Evolutionary conservation across 1,140 invertebrate genomes (phyloP).

Genomic region (Stegodyphus mimosarum): DNA sequence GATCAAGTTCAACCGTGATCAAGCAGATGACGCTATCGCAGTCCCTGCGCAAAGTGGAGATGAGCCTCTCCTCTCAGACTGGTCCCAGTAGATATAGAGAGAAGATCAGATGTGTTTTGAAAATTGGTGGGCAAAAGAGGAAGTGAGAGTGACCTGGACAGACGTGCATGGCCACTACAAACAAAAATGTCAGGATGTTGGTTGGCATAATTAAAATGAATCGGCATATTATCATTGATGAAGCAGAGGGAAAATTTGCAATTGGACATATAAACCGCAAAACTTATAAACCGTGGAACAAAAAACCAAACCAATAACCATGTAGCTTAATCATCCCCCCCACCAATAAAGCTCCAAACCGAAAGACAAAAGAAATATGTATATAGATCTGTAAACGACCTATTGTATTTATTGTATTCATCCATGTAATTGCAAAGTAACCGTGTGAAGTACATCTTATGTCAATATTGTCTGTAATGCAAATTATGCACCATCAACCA

Average conservation of each 20-base stretch:
- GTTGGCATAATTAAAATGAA: constrained; percentile 14
- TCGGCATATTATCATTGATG: not conserved
- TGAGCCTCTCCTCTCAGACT: not conserved
- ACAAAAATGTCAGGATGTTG: constrained; percentile 10
- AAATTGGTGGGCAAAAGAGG: not conserved
- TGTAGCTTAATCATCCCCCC: too few relatives aligned
- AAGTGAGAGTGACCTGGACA: not conserved
- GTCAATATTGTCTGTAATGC: too few relatives aligned
- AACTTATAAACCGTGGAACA: too few relatives aligned
- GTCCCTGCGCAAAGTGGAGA: not conserved
- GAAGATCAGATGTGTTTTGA: not conserved
- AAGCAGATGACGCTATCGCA: not conserved
- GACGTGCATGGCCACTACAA: not conserved
- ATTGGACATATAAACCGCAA: too few relatives aligned
- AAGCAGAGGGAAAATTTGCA: not conserved
- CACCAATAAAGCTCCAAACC: too few relatives aligned
- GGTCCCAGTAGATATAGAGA: not conserved
- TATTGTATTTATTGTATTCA: too few relatives aligned
- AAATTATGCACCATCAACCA: too few relatives aligned
- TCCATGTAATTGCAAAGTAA: too few relatives aligned
- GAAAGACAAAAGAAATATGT: too few relatives aligned
- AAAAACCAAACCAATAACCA: too few relatives aligned
- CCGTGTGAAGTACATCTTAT: too few relatives aligned
- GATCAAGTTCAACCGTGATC: not conserved
- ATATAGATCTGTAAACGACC: too few relatives aligned